A percentile compares a stretch with the other conserved stretches of the same genome.
Evolutionary conservation across 2,113 vertebrate genomes (phyloP).

Genomic region (Anseranas semipalmata): DNA sequence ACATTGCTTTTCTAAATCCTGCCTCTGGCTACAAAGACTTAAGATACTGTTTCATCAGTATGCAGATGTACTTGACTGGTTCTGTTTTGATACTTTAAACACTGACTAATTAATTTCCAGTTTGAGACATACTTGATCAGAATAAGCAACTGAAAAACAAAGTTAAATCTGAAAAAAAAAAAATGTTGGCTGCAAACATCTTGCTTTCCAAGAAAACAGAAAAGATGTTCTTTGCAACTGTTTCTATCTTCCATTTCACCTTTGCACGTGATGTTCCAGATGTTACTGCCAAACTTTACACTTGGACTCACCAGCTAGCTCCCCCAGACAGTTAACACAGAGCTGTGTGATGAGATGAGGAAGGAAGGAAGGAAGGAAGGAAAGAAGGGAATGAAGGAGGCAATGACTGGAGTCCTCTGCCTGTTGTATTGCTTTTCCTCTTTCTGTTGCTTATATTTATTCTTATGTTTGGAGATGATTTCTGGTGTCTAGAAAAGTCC

Average conservation of each 20-base stretch:
- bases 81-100: conserved; percentile 47
- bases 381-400: not conserved
- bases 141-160: not conserved
- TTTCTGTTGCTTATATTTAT: not conserved
- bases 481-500: not conserved
- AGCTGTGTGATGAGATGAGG: not conserved
- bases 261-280: not conserved
- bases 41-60: conserved; percentile 31
- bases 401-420: not conserved
- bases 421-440: not conserved
- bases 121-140: conserved; percentile 15
- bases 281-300: not conserved
- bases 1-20: conserved; percentile 52
- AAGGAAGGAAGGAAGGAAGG: not conserved
- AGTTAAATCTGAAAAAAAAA: not conserved
- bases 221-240: not conserved
- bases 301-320: not conserved
- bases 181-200: not conserved
- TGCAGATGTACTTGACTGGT: conserved; percentile 17
- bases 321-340: rapidly evolving
- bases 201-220: not conserved
- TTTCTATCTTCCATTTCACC: not conserved
- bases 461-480: not conserved
- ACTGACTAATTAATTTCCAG: conserved; percentile 58
- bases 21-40: conserved; percentile 21